Evolutionary conservation across 2,797 vertebrate species (phyloP).

Genomic region (Tiaroga cobitis): DNA sequence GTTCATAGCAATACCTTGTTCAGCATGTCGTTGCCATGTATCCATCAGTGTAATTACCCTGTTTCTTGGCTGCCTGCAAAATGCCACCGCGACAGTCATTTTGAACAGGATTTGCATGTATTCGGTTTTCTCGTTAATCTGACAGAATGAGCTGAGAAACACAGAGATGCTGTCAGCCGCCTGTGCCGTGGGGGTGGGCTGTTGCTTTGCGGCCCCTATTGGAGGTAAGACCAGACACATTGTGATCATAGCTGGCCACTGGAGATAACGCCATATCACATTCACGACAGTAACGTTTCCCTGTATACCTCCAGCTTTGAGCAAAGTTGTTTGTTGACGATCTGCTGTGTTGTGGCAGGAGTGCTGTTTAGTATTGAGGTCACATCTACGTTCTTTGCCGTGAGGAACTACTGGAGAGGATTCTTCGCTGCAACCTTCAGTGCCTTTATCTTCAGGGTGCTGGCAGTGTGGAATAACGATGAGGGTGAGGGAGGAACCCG

Average conservation of each 20-base stretch:
- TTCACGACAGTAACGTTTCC: conserved; percentile 18
- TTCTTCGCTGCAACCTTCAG: conserved; percentile 99
- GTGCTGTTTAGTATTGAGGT: conserved; percentile 99
- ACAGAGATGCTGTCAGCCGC: conserved; percentile 98
- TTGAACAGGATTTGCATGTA: conserved; percentile 45
- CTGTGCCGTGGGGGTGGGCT: conserved; percentile 96
- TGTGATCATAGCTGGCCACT: conserved; percentile 36
- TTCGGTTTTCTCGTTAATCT: conserved; percentile 43
- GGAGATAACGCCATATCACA: conserved; percentile 45
- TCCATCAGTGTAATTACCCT: conserved; percentile 25
- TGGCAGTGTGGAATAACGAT: conserved; percentile 97
- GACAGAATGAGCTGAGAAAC: conserved; percentile 94
- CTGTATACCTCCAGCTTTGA: not conserved
- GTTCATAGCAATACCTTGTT: conserved; percentile 20
- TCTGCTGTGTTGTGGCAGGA: conserved; percentile 73
- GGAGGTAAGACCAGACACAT: conserved; percentile 84
- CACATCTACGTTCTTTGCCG: conserved; percentile 97
- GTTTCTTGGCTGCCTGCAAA: conserved; percentile 30
- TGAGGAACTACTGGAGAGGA: conserved; percentile 99
- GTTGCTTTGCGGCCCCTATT: conserved; percentile 96
- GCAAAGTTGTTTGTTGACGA: conserved; percentile 18
- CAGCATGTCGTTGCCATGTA: conserved; percentile 38
- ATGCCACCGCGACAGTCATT: conserved; percentile 6
- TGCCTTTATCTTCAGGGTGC: conserved; percentile 96
- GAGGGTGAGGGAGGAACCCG: conserved; percentile 81